Base-by-base conservation (phyloP, 2,888 invertebrate genomes). In the Eristalinus sepulchralis region DNA sequence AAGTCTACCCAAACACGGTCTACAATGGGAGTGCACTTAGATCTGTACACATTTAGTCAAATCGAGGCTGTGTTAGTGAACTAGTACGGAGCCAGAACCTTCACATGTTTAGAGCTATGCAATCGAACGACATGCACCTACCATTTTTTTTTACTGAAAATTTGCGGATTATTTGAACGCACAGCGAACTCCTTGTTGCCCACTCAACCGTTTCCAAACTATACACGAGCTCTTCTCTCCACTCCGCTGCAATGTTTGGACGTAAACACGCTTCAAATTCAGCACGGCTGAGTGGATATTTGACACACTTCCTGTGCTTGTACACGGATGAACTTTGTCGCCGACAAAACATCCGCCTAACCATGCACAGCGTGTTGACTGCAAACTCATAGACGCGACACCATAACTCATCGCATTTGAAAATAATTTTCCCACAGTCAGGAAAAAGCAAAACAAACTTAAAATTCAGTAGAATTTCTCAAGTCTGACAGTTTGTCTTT, bases 101-200 rank as follows among this genome's bases (percentile, higher is more conserved):
- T n/a, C n/a, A n/a, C n/a, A n/a, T n/a, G n/a, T n/a, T n/a, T n/a
- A n/a, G n/a, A n/a, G n/a, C n/a, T n/a, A n/a, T n/a, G n/a, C n/a
- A n/a, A n/a, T n/a, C n/a, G n/a, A n/a, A n/a, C n/a, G n/a, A n/a
- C n/a, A n/a, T n/a, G n/a, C n/a, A n/a, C n/a, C n/a, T n/a, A n/a
- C n/a, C n/a, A n/a, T n/a, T n/a, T n/a, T n/a, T n/a, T n/a, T n/a
- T n/a, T n/a, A n/a, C n/a, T n/a, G n/a, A n/a, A n/a, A n/a, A 59
- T 76, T 76, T 66, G 57, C 36, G 31, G 39, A 47, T 57, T 57
- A 13, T 53, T 63, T 33, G 27, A 27, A 27, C 27, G 27, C 5
- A 27, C 27, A 27, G 2, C 27, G 2, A 27, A 27, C 27, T 27
- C 27, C 27, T 3, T 27, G 27, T 5, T 27, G 2, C 27, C 27